phyloP scores from a whole-genome alignment of 1,140 invertebrate species.

The Drosophila asahinai region DNA sequence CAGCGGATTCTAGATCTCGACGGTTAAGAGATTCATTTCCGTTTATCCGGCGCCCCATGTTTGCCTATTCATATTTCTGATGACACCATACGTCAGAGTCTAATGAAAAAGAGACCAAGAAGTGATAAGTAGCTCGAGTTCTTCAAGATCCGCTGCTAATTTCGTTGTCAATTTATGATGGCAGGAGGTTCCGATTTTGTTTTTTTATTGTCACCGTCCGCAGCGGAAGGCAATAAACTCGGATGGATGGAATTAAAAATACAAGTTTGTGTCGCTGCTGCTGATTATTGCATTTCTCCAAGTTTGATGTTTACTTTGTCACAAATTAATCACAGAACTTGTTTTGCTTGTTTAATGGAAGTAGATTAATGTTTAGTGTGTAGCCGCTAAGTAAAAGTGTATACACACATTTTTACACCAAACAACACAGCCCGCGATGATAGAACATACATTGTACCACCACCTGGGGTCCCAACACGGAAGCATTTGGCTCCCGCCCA shows the following conservation, averaged over 20 bases:
- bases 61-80: constrained; percentile 60
- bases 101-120: constrained; percentile 31
- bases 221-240: constrained; percentile 24
- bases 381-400: neutral
- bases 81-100: constrained; percentile 35
- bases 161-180: constrained; percentile 42
- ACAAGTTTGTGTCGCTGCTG: constrained; percentile 12
- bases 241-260: constrained; percentile 6
- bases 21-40: constrained; percentile 63
- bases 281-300: constrained; percentile 21
- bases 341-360: constrained; percentile 4
- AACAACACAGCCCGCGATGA: neutral
- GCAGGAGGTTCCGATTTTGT: constrained; percentile 34
- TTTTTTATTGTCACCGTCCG: constrained; percentile 4
- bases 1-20: constrained; percentile 33
- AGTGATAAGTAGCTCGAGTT: constrained; percentile 54
- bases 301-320: neutral
- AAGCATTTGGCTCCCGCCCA: constrained; percentile 26
- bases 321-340: constrained; percentile 22
- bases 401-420: neutral
- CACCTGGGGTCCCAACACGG: constrained; percentile 34
- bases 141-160: constrained; percentile 45
- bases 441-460: constrained; percentile 9
- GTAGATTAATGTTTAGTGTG: neutral
- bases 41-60: constrained; percentile 49